Evolutionary conservation across 2,888 invertebrate species (phyloP), one percentile per base, ranked within the genome.

Genomic region (Leptura quadrifasciata): DNA sequence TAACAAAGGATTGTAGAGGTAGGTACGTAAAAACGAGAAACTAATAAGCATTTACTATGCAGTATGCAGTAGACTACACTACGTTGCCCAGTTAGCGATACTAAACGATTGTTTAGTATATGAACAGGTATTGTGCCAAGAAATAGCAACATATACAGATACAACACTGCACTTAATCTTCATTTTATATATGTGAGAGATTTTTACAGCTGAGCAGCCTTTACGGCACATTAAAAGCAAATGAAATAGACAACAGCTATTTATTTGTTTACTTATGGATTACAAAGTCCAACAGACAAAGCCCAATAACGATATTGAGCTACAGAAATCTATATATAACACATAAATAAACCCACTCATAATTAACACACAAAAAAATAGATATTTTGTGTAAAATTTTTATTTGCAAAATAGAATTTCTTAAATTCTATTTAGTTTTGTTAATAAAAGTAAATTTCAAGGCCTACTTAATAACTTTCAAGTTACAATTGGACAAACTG

Each of bases 1-100:
- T 72, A 81, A 84, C 83, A 83, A 84, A 83, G 84, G 80, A 81
- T 81, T 79, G 80, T 77, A 78, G 58, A 64, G 78, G 79, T 81
- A 64, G 78, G 79, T 81, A 80, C 74, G 80, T 72, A 76, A 79
- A 79, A 79, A 81, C 80, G 78, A 80, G 79, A 79, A 82, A 83
- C 82, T 84, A 83, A 83, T 84, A 82, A 82, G 82, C 81, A 79
- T 84, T 82, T 77, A 80, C 79, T 80, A 78, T 79, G 81, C 79
- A 74, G 67, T 72, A 60, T 57, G 31, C 57, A 69, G 81, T 78
- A 72, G 67, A 73, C 61, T 57, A 57, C 57, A 69, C 65, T 21
- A 9, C 47, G 68, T 72, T 76, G 76, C 58, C 79, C 82, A 79
- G 77, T 79, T 80, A 75, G 76, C 78, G 76, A 76, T 79, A 74